Evolutionary conservation across 2,888 invertebrate species (phyloP), one percentile per base, ranked within the genome.

Genomic region (Venusia cambrica): DNA sequence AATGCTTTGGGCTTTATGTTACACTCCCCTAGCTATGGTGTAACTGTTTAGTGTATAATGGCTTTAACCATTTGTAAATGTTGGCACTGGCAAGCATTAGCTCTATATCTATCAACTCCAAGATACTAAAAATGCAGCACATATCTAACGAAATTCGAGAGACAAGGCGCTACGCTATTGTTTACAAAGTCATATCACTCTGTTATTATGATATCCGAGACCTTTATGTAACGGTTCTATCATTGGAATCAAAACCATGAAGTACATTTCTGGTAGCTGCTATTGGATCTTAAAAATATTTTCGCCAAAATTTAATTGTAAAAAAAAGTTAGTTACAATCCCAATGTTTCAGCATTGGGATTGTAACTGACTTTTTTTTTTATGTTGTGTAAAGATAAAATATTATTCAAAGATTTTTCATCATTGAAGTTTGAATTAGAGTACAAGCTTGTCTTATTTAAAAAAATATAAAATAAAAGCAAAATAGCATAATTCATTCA

Each of bases 1-100:
- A 33, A 38, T 28, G 20, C 33, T 26, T 28, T 15, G 10, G 13
- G 28, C 24, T 33, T 30, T 13, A 19, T 36, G 12, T 10, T 26
- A n/a, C n/a, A n/a, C n/a, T n/a, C n/a, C 24, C 16, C 9, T 18
- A 24, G 5, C 22, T 20, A 21, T 33, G 24, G 33, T 28, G 19
- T 28, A 16, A 30, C 28, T 27, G 28, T 21, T 27, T 20, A n/a
- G n/a, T n/a, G n/a, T n/a, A n/a, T n/a, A n/a, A n/a, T n/a, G n/a
- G n/a, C n/a, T n/a, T n/a, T n/a, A n/a, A n/a, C n/a, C n/a, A n/a
- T n/a, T n/a, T n/a, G n/a, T n/a, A n/a, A n/a, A n/a, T n/a, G n/a
- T n/a, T n/a, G n/a, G n/a, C n/a, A n/a, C n/a, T n/a, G n/a, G n/a
- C n/a, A n/a, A n/a, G n/a, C n/a, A n/a, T n/a, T n/a, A n/a, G n/a